Evolutionary conservation across 2,113 vertebrate species (phyloP).

Genomic region (Hydrochoerus hydrochaeris): DNA sequence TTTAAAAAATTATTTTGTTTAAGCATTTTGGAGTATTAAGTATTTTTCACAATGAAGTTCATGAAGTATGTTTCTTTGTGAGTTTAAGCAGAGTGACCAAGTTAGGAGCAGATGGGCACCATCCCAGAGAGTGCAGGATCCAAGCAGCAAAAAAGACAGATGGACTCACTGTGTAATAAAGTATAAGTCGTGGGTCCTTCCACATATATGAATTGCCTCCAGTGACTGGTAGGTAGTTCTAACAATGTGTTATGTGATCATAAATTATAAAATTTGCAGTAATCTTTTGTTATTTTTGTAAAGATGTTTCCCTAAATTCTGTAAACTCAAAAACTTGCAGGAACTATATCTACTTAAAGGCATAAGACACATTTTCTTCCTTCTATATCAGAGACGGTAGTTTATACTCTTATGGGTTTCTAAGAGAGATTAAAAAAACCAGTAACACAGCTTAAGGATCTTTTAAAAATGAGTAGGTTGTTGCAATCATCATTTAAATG

Average conservation of each 20-base stretch:
- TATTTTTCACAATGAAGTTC: neutral
- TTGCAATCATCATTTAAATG: neutral
- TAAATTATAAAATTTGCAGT: neutral
- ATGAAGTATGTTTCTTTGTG: neutral
- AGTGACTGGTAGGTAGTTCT: neutral
- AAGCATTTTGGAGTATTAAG: neutral
- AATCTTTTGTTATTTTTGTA: neutral
- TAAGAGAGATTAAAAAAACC: neutral
- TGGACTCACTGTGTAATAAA: neutral
- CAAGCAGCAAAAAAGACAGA: neutral
- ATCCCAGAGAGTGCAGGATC: neutral
- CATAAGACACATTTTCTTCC: neutral
- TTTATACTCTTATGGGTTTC: neutral
- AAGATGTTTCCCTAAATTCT: neutral
- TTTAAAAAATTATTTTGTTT: slow-evolving; percentile 25
- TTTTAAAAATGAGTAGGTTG: neutral
- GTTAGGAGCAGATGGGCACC: neutral
- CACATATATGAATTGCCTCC: neutral
- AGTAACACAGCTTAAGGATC: neutral
- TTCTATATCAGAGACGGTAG: neutral
- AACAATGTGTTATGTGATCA: neutral
- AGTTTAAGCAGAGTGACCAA: neutral
- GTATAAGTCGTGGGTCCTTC: neutral
- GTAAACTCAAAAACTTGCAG: neutral
- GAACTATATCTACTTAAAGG: neutral